These are phyloP conservation scores for Engraulis encrasicolus DNA, from an alignment of 2,113 vertebrate species.

Conservation along the genomic window DNA sequence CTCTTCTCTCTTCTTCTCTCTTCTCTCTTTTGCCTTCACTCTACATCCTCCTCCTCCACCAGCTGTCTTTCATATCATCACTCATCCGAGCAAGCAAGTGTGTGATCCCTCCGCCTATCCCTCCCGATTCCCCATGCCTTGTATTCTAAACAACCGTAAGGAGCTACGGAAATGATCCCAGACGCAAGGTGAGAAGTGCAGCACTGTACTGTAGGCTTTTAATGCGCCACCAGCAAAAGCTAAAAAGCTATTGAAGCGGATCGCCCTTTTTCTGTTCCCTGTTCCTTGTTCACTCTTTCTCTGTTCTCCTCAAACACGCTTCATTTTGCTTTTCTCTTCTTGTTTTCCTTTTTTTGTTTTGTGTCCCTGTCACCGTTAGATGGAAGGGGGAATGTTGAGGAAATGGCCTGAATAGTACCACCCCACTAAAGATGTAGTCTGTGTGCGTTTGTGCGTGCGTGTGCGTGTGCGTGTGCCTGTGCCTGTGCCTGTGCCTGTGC, in stretches of 20 bases:
- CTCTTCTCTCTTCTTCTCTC: background rate
- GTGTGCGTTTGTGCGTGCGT: too few species aligned
- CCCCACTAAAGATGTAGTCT: background rate
- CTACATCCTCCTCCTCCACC: background rate
- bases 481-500: too few species aligned
- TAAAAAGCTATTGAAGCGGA: too few species aligned
- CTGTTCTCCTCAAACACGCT: background rate
- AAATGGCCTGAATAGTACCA: background rate
- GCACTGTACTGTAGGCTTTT: background rate
- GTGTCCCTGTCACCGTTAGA: background rate
- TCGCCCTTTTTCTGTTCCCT: too few species aligned
- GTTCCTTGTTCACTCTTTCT: too few species aligned
- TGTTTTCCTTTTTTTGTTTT: background rate
- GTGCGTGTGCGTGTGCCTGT: too few species aligned
- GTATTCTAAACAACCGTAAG: background rate
- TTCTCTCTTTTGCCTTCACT: too few species aligned
- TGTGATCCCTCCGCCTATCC: constrained; percentile 13
- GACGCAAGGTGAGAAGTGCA: background rate
- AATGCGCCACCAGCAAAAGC: too few species aligned
- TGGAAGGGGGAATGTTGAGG: background rate
- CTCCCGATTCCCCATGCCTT: background rate
- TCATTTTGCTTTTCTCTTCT: too few species aligned
- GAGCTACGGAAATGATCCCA: background rate
- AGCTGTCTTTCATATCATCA: background rate
- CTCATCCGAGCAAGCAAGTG: background rate